Evolutionary conservation across 2,113 vertebrate genomes (phyloP), one percentile per base, ranked within the genome.

Genomic region (Catagonus wagneri): DNA sequence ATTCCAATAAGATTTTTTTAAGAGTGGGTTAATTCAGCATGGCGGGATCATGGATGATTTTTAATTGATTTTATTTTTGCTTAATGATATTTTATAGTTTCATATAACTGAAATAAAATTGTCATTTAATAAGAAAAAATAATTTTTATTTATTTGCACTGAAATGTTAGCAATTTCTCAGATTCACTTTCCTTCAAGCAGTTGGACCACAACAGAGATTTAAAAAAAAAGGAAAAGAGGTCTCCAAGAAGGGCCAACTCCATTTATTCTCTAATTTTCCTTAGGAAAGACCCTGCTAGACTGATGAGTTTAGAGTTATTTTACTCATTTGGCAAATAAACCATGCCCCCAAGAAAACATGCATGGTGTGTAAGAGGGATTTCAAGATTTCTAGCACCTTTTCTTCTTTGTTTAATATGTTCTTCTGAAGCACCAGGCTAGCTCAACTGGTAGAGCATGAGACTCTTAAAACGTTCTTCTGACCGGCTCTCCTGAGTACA

Each of bases 331-430:
- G 65, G 52, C 29, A 88, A 19, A 88, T 39, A 93, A 79, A 72
- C 3, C 39, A 80, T 75, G 16, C 9, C 29, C 22, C 52, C 76
- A 32, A 74, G 63, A 88, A 92, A 44, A 84, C 65, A 83, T n/a
- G n/a, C 13, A 87, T 13, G 54, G 44, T 4, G 22, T 89, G 58
- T 19, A 89, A 87, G 50, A 75, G 27, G 13, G 25, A 69, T 63
- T 75, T 93, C 39, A 75, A 96, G 58, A 79, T 84, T 75, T 94
- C 39, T 75, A 89, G 29, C 16, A 7, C 44, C 6, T 25, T 84
- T 79, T 91, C 22, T 92, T 94, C 25, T 71, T 63, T 80, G 23
- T 80, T 60, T 78, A 96, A 83, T 76, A 88, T n/a, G 15, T 83
- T 66, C 79, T 83, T 91, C 34, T 56, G 54, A 80, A n/a, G n/a